Evolutionary conservation across 2,888 invertebrate species (phyloP).

Genomic region (Matsumyia berberina): DNA sequence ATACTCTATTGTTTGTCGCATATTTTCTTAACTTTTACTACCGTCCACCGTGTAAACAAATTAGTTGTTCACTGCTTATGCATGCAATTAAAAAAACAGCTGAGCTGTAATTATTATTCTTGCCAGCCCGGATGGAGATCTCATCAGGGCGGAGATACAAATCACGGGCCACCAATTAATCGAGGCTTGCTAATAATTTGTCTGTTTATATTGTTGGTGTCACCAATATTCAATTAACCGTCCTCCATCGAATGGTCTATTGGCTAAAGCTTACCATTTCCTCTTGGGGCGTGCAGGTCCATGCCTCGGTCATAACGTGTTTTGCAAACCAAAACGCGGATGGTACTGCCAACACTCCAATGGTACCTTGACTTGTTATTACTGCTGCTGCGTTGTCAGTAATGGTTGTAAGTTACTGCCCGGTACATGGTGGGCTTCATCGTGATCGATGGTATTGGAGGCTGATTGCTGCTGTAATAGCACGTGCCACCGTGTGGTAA

Average conservation of each 20-base stretch:
- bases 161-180: constrained; percentile 39
- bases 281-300: background rate
- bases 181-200: constrained; percentile 43
- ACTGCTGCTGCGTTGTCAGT: constrained; percentile 29
- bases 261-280: constrained; percentile 14
- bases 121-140: constrained; percentile 36
- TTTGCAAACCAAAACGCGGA: constrained; percentile 25
- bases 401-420: constrained; percentile 33
- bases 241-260: constrained; percentile 7
- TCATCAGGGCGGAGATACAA: background rate
- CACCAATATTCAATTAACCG: constrained; percentile 31
- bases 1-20: constrained; percentile 27
- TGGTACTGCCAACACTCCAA: background rate
- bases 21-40: constrained; percentile 9
- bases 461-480: constrained; percentile 31
- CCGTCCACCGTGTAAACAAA: constrained; percentile 40
- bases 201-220: constrained; percentile 30
- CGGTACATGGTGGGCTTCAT: background rate
- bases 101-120: constrained; percentile 48
- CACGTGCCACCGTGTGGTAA: constrained; percentile 59
- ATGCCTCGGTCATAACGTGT: background rate
- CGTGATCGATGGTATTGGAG: constrained; percentile 33
- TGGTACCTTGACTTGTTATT: constrained; percentile 26
- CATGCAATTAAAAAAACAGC: constrained; percentile 33
- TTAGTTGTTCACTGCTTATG: constrained; percentile 3